A percentile compares a stretch with the other conserved stretches of the same genome.
phyloP scores from a whole-genome alignment of 1,140 invertebrate species.

The Bombus affinis region DNA sequence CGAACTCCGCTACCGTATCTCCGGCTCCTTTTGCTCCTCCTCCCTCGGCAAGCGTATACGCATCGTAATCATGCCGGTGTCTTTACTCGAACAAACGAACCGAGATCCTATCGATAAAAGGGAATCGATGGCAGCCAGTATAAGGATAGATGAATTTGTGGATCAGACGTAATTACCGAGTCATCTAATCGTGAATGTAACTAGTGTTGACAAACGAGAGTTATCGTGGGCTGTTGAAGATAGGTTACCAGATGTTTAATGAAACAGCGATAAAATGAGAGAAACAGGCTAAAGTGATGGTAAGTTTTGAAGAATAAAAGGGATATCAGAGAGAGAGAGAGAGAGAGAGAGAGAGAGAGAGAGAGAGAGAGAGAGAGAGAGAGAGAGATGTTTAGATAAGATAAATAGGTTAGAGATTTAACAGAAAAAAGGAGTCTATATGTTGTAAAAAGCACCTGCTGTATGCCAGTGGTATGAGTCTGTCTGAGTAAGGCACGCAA shows the following conservation, averaged over 20 bases:
- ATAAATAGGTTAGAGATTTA: constrained; percentile 10
- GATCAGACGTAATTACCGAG: neutral
- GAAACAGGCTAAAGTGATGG: too few relatives aligned
- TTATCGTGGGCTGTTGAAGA: neutral
- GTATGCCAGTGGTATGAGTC: neutral
- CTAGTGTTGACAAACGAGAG: neutral
- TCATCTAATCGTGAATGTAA: neutral
- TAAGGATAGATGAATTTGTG: neutral
- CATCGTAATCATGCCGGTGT: constrained; percentile 21
- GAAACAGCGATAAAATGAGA: neutral
- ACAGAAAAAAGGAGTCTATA: neutral
- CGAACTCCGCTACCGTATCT: constrained; percentile 78
- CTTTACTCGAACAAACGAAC: neutral
- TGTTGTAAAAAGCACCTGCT: constrained; percentile 19
- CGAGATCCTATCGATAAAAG: neutral
- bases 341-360: too few relatives aligned
- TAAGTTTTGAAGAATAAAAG: too few relatives aligned
- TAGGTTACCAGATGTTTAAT: neutral
- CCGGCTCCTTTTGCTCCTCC: constrained; percentile 52
- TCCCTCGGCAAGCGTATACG: constrained; percentile 1
- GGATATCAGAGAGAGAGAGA: too few relatives aligned
- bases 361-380: too few relatives aligned
- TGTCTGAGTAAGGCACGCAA: neutral
- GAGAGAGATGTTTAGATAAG: neutral
- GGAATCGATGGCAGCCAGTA: neutral